These are phyloP conservation scores for Nomada lathburiana DNA, from an alignment of 2,888 invertebrate genomes.

Conservation along the genomic window DNA sequence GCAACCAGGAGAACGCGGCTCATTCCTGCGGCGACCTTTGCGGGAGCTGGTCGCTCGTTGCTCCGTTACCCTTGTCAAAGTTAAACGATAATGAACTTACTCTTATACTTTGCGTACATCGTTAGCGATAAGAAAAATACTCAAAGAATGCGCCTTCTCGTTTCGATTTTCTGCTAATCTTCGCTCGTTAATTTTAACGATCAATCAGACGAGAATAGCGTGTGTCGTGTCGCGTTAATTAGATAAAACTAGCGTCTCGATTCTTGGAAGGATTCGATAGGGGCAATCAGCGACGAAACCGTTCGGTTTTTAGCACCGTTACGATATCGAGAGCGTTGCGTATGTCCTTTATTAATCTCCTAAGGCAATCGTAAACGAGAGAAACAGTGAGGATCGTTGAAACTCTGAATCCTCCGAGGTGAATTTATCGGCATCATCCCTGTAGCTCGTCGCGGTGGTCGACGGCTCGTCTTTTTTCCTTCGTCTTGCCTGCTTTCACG, in stretches of 20 bases:
- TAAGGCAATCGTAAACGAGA: background rate
- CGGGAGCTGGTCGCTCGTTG: too few species aligned
- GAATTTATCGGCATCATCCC: conserved; percentile 8
- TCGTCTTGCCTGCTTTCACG: conserved; percentile 63
- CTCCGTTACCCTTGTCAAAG: too few species aligned
- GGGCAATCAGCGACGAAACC: conserved; percentile 62
- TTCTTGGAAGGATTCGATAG: conserved; percentile 74
- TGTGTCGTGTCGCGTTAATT: conserved; percentile 70
- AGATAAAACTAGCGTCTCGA: conserved; percentile 70
- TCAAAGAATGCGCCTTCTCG: background rate
- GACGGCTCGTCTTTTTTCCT: conserved; percentile 38
- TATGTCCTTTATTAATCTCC: conserved; percentile 28
- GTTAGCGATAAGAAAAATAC: background rate
- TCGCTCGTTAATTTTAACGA: conserved; percentile 76
- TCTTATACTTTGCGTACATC: background rate
- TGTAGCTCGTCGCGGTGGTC: background rate
- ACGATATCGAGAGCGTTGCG: conserved; percentile 59
- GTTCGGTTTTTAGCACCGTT: conserved; percentile 45
- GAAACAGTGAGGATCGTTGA: background rate
- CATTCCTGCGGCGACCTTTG: too few species aligned
- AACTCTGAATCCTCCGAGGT: background rate
- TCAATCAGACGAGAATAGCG: conserved; percentile 41
- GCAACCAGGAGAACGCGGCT: too few species aligned
- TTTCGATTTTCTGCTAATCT: conserved; percentile 62
- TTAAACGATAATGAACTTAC: background rate